Evolutionary conservation across 2,113 vertebrate genomes (phyloP), one percentile per base, ranked within the genome.

Genomic region (Sylvilagus bachmani): DNA sequence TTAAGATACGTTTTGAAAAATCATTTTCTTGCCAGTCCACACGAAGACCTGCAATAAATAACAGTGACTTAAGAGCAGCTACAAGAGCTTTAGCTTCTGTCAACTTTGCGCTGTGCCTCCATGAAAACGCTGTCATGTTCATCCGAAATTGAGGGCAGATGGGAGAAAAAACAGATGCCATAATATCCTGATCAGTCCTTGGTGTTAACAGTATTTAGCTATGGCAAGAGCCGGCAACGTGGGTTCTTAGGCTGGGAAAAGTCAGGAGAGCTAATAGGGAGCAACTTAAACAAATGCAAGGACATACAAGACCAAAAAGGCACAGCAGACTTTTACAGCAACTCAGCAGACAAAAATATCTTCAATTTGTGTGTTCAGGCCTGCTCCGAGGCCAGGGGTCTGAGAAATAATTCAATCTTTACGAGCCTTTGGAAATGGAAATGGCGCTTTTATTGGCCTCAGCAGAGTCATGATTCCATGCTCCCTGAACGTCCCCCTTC

Each of bases 1-100:
- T 99, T 98, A 99, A 96, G 70, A 99, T 98, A 4, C 98, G 98
- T 95, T 99, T 99, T 94, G 98, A 99, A 91, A 99, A 98, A 58
- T 99, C 98, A n/a, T 84, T 98, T 67, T 99, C 99, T 2, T 99
- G 98, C 99, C 99, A 99, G 71, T 99, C 99, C 78, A 99, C 99
- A 10, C 96, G 98, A 70, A 99, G 98, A n/a, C 99, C 99, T 99
- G 97, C 1, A 98, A 98, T 0, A 96, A 1, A 98, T 25, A 87
- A 88, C 27, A 90, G 0, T 78, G 55, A 87, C 67, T 82, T 78
- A 11, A 91, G 31, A 29, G 29, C n/a, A 85, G 33, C 33, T 74
- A 53, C 8, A 33, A 88, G 16, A 75, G 2, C 36, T 73, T 55
- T 73, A 80, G 64, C 21, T 87, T 8, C 36, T 81, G 17, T 73